Evolutionary conservation across 2,797 vertebrate genomes (phyloP), one percentile per base, ranked within the genome.

Genomic region (Thalassophryne amazonica): DNA sequence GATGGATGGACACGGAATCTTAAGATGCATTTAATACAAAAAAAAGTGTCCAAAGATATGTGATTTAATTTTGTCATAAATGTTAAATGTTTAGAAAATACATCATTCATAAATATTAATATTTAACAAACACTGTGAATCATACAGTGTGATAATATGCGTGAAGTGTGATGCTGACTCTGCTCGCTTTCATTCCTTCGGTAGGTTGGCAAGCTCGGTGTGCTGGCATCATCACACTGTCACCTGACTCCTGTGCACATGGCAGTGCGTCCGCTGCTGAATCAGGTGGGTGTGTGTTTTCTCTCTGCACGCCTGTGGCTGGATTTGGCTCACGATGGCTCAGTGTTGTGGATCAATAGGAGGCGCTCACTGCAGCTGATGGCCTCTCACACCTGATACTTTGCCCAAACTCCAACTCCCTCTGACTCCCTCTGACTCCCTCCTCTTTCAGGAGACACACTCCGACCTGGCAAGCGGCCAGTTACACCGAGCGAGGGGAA

Each of bases 331-430:
- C 86, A 87, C 73, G 73, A 81, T 84, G 30, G 12, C 33, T 30
- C 25, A 9, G 23, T 37, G 60, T 60, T 19, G 59, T 82, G 86
- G 91, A 95, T 96, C 93, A 93, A 93, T 94, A 90, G 78, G 55
- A 86, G 73, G 63, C 90, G 92, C 92, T 94, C 89, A 92, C 83
- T 73, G 48, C 87, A 86, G 84, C 86, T 91, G 91, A 91, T 82
- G 76, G 27, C 32, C 85, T 90, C 76, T 77, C 66, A 84, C 90
- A 94, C 92, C 92, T 94, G 92, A 94, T 91, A 85, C 89, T 61
- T 51, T 11, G 2, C 51, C 74, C 52, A 65, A 52, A 70, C 76
- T n/a, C 23, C 13, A 22, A 2, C 7, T 48, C 72, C 71, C 70
- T 9, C 18, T 45, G 35, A 20, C 42, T 29, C 39, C 47, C 27